These are phyloP conservation scores for Pectinophora gossypiella DNA, from an alignment of 1,140 invertebrate genomes.

Conservation along the genomic window DNA sequence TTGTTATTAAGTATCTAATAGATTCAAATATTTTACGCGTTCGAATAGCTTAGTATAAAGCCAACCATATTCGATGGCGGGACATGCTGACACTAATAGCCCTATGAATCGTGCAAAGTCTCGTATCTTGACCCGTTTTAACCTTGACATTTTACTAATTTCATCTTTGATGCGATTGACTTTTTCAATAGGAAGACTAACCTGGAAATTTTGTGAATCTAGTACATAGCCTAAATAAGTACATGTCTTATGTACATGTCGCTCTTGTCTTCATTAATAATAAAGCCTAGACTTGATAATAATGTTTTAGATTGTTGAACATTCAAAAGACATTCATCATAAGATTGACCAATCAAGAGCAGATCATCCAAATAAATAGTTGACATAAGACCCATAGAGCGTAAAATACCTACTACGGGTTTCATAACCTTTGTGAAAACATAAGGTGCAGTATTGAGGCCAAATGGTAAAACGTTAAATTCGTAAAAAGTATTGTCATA, in stretches of 20 bases:
- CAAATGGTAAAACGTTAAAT: slow-evolving; percentile 8
- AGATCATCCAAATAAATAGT: slow-evolving; percentile 4
- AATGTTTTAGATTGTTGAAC: neutral
- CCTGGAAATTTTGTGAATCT: neutral
- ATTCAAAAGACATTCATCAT: neutral
- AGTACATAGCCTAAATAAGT: neutral
- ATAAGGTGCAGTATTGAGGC: neutral
- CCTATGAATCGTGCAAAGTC: neutral
- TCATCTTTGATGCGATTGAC: neutral
- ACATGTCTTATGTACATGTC: neutral
- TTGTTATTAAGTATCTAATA: neutral
- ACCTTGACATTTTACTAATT: neutral
- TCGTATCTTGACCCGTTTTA: slow-evolving; percentile 1
- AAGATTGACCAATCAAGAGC: neutral
- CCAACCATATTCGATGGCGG: slow-evolving; percentile 2
- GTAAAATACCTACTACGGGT: neutral
- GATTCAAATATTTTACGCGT: slow-evolving; percentile 1
- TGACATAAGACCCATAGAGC: neutral
- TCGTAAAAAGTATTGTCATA: neutral
- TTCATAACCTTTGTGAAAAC: slow-evolving; percentile 8
- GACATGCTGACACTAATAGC: neutral
- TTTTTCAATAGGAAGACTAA: neutral
- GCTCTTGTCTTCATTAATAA: slow-evolving; percentile 7
- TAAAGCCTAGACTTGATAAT: neutral
- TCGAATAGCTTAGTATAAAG: slow-evolving; percentile 3